Conservation (phyloP, 2,888 invertebrate genomes). For the Perithous albicinctus region DNA sequence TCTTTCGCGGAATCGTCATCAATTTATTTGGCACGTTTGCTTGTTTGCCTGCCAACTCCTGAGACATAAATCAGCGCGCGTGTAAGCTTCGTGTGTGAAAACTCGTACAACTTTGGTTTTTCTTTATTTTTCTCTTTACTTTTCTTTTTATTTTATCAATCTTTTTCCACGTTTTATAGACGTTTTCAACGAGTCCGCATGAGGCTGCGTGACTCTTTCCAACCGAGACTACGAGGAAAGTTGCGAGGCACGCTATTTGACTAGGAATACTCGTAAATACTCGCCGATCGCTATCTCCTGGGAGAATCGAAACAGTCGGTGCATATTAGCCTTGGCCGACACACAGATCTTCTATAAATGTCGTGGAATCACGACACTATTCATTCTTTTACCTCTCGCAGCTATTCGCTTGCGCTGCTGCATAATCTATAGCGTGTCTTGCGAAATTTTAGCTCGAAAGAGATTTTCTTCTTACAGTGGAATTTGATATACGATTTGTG, state of each 20-base stretch:
- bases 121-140: not conserved
- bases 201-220: slow-evolving; percentile 16
- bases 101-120: slow-evolving; percentile 6
- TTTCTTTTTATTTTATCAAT: not conserved
- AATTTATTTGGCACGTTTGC: slow-evolving; percentile 53
- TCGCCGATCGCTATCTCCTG: slow-evolving; percentile 28
- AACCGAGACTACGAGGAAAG: slow-evolving; percentile 17
- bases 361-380: slow-evolving; percentile 22
- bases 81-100: slow-evolving; percentile 27
- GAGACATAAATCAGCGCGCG: slow-evolving; percentile 43
- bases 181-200: slow-evolving; percentile 8
- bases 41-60: slow-evolving; percentile 46
- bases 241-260: slow-evolving; percentile 20
- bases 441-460: not conserved
- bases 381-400: not conserved
- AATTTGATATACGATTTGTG: not conserved
- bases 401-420: not conserved
- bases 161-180: not conserved
- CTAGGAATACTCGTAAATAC: slow-evolving; percentile 43
- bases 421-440: not conserved
- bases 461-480: not conserved
- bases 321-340: slow-evolving; percentile 43
- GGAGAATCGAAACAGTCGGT: slow-evolving; percentile 39
- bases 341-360: slow-evolving; percentile 21
- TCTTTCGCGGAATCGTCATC: slow-evolving; percentile 40